These are phyloP conservation scores for Phocoena sinus DNA, from an alignment of 2,113 vertebrate genomes.

Conservation along the genomic window DNA sequence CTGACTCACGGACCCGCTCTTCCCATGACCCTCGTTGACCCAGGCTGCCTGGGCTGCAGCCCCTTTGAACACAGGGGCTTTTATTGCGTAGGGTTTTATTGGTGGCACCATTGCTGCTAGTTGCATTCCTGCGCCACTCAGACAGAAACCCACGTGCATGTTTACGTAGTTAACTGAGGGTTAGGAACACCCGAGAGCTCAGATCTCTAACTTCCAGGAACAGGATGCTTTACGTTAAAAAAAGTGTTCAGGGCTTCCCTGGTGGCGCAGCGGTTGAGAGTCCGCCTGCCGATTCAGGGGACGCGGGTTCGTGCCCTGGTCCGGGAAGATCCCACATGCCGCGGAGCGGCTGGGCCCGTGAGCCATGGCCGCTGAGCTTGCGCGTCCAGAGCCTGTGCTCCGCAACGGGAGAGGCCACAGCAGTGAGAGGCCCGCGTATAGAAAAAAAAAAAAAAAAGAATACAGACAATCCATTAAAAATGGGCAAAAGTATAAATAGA, in stretches of 20 bases:
- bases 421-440: no score
- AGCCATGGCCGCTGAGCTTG: no score
- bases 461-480: not conserved
- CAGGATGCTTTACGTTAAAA: not conserved
- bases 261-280: no score
- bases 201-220: not conserved
- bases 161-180: not conserved
- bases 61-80: not conserved
- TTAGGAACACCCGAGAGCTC: not conserved
- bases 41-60: rapidly evolving
- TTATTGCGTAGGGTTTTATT: not conserved
- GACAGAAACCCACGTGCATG: rapidly evolving
- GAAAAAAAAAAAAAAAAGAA: no score
- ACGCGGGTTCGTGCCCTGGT: no score
- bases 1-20: constrained; percentile 28
- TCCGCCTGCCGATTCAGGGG: no score
- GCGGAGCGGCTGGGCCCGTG: no score
- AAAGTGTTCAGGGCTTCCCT: no score
- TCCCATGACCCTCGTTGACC: not conserved
- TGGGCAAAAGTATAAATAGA: not conserved
- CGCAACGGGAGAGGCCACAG: no score
- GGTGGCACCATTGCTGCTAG: not conserved
- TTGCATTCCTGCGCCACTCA: not conserved
- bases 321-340: no score
- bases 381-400: no score